Base-by-base conservation (phyloP, 2,113 vertebrate genomes). In the Corydoras sp. region DNA sequence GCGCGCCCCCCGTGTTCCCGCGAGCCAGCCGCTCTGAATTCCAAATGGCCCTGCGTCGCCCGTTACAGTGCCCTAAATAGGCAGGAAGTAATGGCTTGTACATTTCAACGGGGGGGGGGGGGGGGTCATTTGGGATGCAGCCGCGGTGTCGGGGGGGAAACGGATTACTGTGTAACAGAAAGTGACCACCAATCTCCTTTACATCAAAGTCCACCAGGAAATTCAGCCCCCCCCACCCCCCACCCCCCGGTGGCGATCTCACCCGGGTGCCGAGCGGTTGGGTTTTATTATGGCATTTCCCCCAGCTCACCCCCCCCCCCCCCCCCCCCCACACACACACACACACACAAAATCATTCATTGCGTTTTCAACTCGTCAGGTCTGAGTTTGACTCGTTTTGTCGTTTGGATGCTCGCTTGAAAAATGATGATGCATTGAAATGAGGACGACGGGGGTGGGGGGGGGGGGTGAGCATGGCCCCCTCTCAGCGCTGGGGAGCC, bases 251-350 rank as follows among this genome's bases (percentile, higher is more conserved):
- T n/a, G n/a, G n/a, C 32, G 66, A 65, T 29, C 75, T 35, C 32
- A 14, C 71, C 63, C 10, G 58, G 65, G 50, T 56, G 62, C 69
- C 60, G 65, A 59, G 62, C 56, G 35, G 60, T 49, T 43, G 5
- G 64, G 55, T 70, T 69, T 55, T 76, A 72, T 74, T 68, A 69
- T 78, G 29, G 51, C 49, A 72, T 75, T 67, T 77, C n/a, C 24
- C 65, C 32, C 9, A 73, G 69, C 81, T 81, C 74, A 24, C 18
- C 18, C 2, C 7, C 1, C 35, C 35, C 35, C 35, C 2, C 35
- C 35, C 35, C 35, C 4, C 18, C 7, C 7, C 35, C 35, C 35
- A 1, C 35, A 5, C 35, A 4, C 35, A 4, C 4, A 43, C 35
- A 1, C 35, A 5, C 35, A 4, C 35, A 4, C 4, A 43, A 43